Evolutionary conservation across 2,113 vertebrate species (phyloP), one percentile per base, ranked within the genome.

Genomic region (Cnemophilus loriae): DNA sequence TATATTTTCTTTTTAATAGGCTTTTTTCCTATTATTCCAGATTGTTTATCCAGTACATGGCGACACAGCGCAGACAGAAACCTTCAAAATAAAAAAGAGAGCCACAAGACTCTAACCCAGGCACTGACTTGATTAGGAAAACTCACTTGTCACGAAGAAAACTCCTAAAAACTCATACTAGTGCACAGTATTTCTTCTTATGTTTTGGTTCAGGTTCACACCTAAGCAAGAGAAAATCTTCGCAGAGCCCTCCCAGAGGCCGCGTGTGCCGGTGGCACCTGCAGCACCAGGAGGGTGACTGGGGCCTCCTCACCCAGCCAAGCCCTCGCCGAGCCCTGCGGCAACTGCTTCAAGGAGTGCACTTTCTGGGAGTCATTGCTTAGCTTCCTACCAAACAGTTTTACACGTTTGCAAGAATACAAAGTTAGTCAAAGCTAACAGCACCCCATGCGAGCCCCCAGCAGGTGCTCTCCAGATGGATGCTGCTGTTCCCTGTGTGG

Each of bases 391-490:
- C 26, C 52, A 33, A 64, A 27, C 5, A 30, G 60, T 11, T 90
- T 81, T 44, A 75, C 44, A 41, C 46, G 21, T 88, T 70, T 91
- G 57, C 78, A 78, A 21, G 83, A 71, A n/a, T 15, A 46, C 68
- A 77, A 63, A 75, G 52, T 68, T 23, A 56, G 68, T 77, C 76
- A 55, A 52, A 95, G 44, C 68, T n/a, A 69, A 15, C n/a, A 64
- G n/a, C 1, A 2, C 32, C n/a, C 68, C 79, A n/a, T 0, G 12
- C 7, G 32, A 74, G 71, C 79, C 85, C 52, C 52, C 56, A 64
- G 79, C 93, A 75, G 93, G 93, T 95, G 92, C 73, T 87, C 39
- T 86, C 93, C 95, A 95, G 96, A 96, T 90, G 95, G 73, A 33
- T 76, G 71, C 69, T 78, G 49, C 84, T 75, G 16, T 60, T 91